Percentiles rank a stretch among this genome's conserved stretches.
These are phyloP conservation scores for Thaumetopoea pityocampa DNA, from an alignment of 1,140 invertebrate genomes.

Conservation along the genomic window DNA sequence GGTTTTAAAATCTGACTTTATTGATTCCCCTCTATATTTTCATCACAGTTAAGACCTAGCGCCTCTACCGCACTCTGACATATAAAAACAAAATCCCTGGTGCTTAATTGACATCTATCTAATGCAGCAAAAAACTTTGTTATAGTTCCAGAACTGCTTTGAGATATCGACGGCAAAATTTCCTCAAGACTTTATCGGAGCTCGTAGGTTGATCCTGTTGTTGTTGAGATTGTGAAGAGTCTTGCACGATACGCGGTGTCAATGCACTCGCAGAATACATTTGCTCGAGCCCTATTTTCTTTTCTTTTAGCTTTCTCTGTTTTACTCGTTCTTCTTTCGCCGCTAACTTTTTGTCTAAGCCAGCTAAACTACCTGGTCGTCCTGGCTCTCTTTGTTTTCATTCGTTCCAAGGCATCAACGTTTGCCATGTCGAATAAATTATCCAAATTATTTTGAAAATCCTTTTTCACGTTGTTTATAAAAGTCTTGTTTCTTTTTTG, in stretches of 20 bases:
- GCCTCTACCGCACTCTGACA: too few species aligned
- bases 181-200: background rate
- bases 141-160: background rate
- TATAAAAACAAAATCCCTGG: too few species aligned
- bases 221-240: background rate
- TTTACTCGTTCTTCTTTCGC: slow-evolving; percentile 40
- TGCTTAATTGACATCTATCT: slow-evolving; percentile 25
- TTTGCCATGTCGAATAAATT: slow-evolving; percentile 4
- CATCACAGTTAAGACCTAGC: too few species aligned
- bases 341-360: slow-evolving; percentile 30
- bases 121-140: slow-evolving; percentile 18
- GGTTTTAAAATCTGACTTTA: slow-evolving; percentile 18
- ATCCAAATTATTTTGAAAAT: slow-evolving; percentile 1
- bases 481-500: too few species aligned
- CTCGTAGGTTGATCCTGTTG: background rate
- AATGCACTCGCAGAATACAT: background rate
- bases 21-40: slow-evolving; percentile 2
- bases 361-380: slow-evolving; percentile 22
- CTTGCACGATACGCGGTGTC: too few species aligned
- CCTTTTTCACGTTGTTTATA: too few species aligned
- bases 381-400: slow-evolving; percentile 31
- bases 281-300: background rate
- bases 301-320: slow-evolving; percentile 1
- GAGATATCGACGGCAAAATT: background rate
- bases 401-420: background rate